A percentile compares a stretch with the other conserved stretches of the same genome.
Evolutionary conservation across 2,113 vertebrate species (phyloP).

Genomic region (Scolopax mira): DNA sequence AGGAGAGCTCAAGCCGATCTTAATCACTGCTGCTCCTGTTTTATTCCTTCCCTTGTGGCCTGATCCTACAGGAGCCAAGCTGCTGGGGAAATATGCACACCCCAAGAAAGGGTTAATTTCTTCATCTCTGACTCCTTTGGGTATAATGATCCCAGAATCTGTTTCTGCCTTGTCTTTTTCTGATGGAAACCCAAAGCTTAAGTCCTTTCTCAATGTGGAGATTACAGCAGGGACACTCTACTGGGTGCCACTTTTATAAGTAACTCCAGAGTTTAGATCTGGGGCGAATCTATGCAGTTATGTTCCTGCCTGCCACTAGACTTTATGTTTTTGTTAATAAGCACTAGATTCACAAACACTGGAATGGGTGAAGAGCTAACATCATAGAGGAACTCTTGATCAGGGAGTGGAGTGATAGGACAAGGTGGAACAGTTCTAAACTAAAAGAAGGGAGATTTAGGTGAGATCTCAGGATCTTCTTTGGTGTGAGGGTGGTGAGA

Average conservation of each 20-base stretch:
- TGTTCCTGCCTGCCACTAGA: background rate
- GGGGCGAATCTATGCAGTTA: background rate
- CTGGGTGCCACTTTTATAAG: background rate
- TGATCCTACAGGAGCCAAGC: background rate
- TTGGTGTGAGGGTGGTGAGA: too few relatives aligned
- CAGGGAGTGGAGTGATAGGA: too few relatives aligned
- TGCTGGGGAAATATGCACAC: background rate
- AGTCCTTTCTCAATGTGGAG: accelerated
- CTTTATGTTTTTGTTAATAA: background rate
- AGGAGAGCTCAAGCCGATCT: background rate
- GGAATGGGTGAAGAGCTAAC: background rate
- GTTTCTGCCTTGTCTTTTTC: background rate
- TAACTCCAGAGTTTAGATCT: background rate
- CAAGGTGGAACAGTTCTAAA: too few relatives aligned
- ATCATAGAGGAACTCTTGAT: too few relatives aligned
- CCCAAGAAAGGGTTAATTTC: background rate
- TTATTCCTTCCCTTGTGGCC: background rate
- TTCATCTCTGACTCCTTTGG: background rate
- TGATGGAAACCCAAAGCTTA: background rate
- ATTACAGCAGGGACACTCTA: background rate
- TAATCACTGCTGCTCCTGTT: background rate
- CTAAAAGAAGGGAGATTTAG: too few relatives aligned
- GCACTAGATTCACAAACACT: too few relatives aligned
- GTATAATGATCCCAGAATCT: background rate
- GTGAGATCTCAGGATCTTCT: too few relatives aligned